phyloP scores from a whole-genome alignment of 1,140 invertebrate genomes.

The Magallana angulata region DNA sequence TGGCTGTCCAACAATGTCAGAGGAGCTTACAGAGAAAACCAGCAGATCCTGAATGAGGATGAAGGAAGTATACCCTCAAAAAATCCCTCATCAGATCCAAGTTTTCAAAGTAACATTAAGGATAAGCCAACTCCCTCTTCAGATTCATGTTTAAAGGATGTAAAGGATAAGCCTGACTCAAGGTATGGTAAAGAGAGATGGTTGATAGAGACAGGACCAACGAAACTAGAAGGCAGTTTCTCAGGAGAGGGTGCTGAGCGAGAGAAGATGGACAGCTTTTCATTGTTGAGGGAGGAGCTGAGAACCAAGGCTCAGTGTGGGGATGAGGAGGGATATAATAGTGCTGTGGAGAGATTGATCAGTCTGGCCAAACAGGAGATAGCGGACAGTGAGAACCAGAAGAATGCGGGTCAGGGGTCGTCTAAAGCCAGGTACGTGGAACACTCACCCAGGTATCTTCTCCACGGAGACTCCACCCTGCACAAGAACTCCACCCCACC shows the following conservation, averaged over 20 bases:
- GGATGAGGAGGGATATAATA: slow-evolving; percentile 50
- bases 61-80: not conserved
- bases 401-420: not conserved
- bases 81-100: not conserved
- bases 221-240: not conserved
- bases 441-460: not conserved
- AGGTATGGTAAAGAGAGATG: not conserved
- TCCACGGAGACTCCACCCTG: not conserved
- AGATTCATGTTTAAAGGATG: not conserved
- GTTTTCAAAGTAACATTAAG: not conserved
- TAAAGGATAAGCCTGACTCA: not conserved
- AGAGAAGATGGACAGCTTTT: not conserved
- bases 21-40: not conserved
- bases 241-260: not conserved
- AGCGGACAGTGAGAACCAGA: slow-evolving; percentile 40
- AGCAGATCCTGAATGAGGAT: not conserved
- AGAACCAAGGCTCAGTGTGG: not conserved
- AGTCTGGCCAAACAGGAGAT: slow-evolving; percentile 55
- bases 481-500: not conserved
- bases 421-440: not conserved
- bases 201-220: not conserved
- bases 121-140: not conserved
- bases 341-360: slow-evolving; percentile 49
- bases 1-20: not conserved
- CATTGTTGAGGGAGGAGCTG: slow-evolving; percentile 20